phyloP scores from a whole-genome alignment of 2,888 invertebrate species.

The Erebia ligea region DNA sequence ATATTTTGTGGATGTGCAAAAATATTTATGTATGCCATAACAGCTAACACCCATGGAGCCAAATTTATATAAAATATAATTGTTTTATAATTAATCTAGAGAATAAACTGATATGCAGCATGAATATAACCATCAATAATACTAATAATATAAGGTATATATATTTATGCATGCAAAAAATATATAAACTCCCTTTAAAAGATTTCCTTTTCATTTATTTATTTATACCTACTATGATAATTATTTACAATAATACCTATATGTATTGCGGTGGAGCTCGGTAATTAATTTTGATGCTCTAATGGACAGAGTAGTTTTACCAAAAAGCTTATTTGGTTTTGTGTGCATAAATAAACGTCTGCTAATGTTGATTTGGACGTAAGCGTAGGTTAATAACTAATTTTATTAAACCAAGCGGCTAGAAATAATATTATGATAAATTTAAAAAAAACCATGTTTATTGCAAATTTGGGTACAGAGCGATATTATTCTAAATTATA shows the following conservation, averaged over 20 bases:
- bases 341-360: background rate
- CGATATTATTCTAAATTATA: no score
- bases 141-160: background rate
- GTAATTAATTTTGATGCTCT: background rate
- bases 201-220: background rate
- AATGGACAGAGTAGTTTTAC: background rate
- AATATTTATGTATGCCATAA: constrained; percentile 21
- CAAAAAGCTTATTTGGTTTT: constrained; percentile 7
- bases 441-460: no score
- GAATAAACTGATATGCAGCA: constrained; percentile 18
- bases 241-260: no score
- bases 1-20: constrained; percentile 26
- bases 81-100: constrained; percentile 5
- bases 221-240: background rate
- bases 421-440: no score
- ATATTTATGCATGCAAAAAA: constrained; percentile 13
- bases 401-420: background rate
- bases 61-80: background rate
- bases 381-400: background rate
- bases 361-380: background rate
- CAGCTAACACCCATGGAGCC: constrained; percentile 25
- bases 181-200: background rate
- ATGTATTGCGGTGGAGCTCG: constrained; percentile 19
- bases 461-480: no score
- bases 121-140: constrained; percentile 12